phyloP scores from a whole-genome alignment of 2,888 invertebrate species.

The Apeira syringaria region DNA sequence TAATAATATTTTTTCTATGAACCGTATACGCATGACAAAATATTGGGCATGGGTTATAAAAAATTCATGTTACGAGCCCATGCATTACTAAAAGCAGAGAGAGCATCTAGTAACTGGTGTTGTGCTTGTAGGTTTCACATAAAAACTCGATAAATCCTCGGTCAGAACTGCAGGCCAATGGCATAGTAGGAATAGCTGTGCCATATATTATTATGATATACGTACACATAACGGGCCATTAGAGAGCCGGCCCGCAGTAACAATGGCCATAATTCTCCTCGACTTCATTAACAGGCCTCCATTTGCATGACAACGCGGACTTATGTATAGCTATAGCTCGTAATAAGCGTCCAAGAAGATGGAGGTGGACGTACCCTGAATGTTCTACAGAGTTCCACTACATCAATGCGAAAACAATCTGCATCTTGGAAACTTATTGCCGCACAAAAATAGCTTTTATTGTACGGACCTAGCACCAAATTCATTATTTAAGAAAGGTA shows the following conservation, averaged over 20 bases:
- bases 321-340: constrained; percentile 60
- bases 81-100: constrained; percentile 7
- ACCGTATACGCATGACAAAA: constrained; percentile 7
- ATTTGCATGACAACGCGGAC: constrained; percentile 79
- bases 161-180: constrained; percentile 63
- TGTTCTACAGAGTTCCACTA: constrained; percentile 43
- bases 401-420: constrained; percentile 23
- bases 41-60: constrained; percentile 4
- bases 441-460: constrained; percentile 47
- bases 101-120: constrained; percentile 17
- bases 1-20: not conserved
- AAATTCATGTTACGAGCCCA: constrained; percentile 13
- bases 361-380: constrained; percentile 52
- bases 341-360: constrained; percentile 59
- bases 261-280: constrained; percentile 81
- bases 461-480: constrained; percentile 20
- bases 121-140: constrained; percentile 34
- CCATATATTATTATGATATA: constrained; percentile 79
- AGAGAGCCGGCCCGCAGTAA: constrained; percentile 71
- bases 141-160: constrained; percentile 45
- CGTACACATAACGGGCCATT: constrained; percentile 78
- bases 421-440: not conserved
- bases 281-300: constrained; percentile 82
- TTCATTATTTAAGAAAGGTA: constrained; percentile 1
- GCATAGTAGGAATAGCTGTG: constrained; percentile 65